Evolutionary conservation across 64 coral and sea anemone genomes (phyloP).

Genomic region (Acropora yongei): DNA sequence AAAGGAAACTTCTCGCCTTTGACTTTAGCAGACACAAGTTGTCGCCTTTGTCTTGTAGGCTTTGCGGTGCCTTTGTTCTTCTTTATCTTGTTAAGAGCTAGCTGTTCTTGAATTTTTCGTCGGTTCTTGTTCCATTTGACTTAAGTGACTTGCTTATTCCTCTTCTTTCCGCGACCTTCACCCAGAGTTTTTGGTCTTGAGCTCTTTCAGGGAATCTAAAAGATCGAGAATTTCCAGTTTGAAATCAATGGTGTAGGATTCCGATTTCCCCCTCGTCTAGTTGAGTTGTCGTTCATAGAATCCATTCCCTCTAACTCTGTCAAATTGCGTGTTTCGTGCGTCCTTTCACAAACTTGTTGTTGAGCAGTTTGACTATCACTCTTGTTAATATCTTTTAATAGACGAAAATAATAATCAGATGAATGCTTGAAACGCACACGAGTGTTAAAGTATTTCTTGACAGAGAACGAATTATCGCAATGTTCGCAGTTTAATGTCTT

Average conservation of each 20-base stretch:
- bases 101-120: not conserved
- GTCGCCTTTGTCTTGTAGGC: not conserved
- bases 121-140: not conserved
- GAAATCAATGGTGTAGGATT: not conserved
- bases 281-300: not conserved
- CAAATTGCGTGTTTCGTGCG: constrained; percentile 19
- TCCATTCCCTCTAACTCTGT: not conserved
- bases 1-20: too few relatives aligned
- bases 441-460: not conserved
- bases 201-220: not conserved
- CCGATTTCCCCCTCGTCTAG: not conserved
- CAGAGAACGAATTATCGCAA: not conserved
- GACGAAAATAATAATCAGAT: not conserved
- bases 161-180: not conserved
- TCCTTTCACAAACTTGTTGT: constrained; percentile 45
- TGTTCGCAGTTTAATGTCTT: not conserved
- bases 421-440: not conserved
- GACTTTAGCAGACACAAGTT: too few relatives aligned
- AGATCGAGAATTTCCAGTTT: not conserved
- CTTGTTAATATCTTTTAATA: not conserved
- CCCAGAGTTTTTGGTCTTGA: not conserved
- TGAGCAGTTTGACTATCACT: constrained; percentile 37
- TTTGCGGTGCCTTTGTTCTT: not conserved
- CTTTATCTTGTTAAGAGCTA: not conserved
- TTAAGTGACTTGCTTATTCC: not conserved